Evolutionary conservation across 1,140 invertebrate species (phyloP), one percentile per base, ranked within the genome.

Genomic region (Fopius arisanus): DNA sequence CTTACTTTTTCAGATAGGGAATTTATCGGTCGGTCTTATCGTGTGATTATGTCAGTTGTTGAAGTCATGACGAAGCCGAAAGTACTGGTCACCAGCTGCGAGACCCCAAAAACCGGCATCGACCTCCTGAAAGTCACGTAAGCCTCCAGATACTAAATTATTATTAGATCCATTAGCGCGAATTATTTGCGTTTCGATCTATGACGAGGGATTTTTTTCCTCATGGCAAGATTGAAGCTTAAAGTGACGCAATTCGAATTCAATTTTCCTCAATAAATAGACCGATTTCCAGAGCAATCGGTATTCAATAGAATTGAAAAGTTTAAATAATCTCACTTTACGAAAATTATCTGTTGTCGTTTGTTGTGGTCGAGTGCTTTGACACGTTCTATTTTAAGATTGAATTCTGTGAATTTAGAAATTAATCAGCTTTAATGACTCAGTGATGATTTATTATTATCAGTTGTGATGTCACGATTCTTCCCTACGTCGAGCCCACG

Each of bases 71-170:
- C 41, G 40, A 82, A 71, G 37, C 78, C 78, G 19, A 87, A 84
- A 72, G 87, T 90, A 54, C 72, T 90, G 7, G 80, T 90, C 3
- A 87, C 86, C 4, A 88, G 88, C 40, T 86, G 80, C 4, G 85
- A 87, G 29, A 80, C 84, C 0, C 86, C 88, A 0, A 66, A 81
- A 48, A 67, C 73, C 33, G 89, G 81, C 9, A 75, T 90, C 23
- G 84, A 89, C 21, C 72, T 90, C 29, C 74, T 90, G 0, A 77
- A 77, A 14, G 51, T 72, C 28, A 83, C 76, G 81, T 81, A 71
- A 80, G 78, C 74, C 0, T 75, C 41, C 66, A 68, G 48, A 70
- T 31, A 14, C 14, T 19, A 0, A 14, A 63, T 48, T 48, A 48
- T 48, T 48, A 19, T 48, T 48, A 48, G 43, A n/a, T 48, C 16